Percentiles rank a stretch among this genome's conserved stretches.
Conservation (phyloP, 2,888 invertebrate species). For the Osmoderma eremita region DNA sequence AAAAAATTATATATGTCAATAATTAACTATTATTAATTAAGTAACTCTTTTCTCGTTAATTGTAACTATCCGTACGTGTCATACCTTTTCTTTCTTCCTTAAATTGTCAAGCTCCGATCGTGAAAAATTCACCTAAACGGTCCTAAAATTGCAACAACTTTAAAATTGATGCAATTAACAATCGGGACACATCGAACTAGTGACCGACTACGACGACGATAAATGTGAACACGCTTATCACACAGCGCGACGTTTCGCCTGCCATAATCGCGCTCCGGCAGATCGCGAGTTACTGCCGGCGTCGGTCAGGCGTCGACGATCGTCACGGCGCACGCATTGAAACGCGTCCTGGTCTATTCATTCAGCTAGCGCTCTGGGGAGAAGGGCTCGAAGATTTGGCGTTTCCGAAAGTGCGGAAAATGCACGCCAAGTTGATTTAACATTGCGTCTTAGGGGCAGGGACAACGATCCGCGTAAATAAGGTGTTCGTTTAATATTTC, state of each 20-base stretch:
- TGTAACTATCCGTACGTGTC: neutral
- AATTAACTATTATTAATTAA: too few relatives aligned
- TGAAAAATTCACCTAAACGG: slow-evolving; percentile 4
- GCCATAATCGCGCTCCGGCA: slow-evolving; percentile 30
- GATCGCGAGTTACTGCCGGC: slow-evolving; percentile 57
- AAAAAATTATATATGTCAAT: too few relatives aligned
- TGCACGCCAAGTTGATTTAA: neutral
- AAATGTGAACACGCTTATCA: slow-evolving; percentile 18
- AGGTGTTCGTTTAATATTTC: too few relatives aligned
- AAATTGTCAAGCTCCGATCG: slow-evolving; percentile 1
- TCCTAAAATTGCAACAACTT: slow-evolving; percentile 20
- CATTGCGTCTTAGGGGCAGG: neutral
- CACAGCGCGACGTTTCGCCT: slow-evolving; percentile 9
- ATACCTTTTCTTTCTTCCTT: slow-evolving; percentile 19
- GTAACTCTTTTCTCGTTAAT: too few relatives aligned
- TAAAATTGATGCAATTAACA: slow-evolving; percentile 30
- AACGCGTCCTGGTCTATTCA: slow-evolving; percentile 47
- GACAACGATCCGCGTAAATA: too few relatives aligned
- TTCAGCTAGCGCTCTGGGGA: slow-evolving; percentile 27
- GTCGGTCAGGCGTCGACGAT: slow-evolving; percentile 54
- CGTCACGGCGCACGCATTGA: slow-evolving; percentile 51
- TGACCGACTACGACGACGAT: slow-evolving; percentile 24
- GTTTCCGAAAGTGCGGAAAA: slow-evolving; percentile 9
- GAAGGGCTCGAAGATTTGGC: neutral
- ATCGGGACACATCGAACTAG: slow-evolving; percentile 19